Percentiles rank a stretch among this genome's conserved stretches.
Conservation (phyloP, 1,140 invertebrate species). For the Trachymyrmex septentrionalis region DNA sequence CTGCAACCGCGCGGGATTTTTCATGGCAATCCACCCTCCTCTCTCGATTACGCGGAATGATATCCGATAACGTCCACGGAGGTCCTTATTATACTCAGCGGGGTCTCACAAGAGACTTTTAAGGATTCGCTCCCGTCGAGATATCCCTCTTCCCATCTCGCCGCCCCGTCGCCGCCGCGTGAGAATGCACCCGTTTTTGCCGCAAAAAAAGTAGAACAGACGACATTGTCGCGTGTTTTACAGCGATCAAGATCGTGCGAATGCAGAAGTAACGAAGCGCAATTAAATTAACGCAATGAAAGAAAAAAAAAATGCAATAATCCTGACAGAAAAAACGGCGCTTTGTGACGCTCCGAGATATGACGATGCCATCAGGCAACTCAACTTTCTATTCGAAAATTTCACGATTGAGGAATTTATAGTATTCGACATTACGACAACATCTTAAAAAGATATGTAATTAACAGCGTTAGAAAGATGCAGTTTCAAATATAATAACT, state of each 20-base stretch:
- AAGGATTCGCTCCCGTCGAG: slow-evolving; percentile 73
- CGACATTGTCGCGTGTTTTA: slow-evolving; percentile 41
- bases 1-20: slow-evolving; percentile 71
- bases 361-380: not conserved
- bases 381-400: not conserved
- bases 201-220: slow-evolving; percentile 5
- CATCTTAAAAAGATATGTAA: not conserved
- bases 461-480: not conserved
- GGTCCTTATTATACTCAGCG: slow-evolving; percentile 78
- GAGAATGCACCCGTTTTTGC: slow-evolving; percentile 63
- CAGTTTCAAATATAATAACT: not conserved
- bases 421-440: too few species aligned
- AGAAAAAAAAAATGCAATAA: slow-evolving; percentile 9
- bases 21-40: slow-evolving; percentile 54
- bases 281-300: too few species aligned
- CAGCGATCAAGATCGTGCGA: slow-evolving; percentile 12
- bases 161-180: slow-evolving; percentile 31
- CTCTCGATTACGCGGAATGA: slow-evolving; percentile 55
- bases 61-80: slow-evolving; percentile 79
- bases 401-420: not conserved
- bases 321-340: not conserved
- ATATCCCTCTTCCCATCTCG: slow-evolving; percentile 58
- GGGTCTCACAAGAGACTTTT: slow-evolving; percentile 76
- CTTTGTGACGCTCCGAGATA: not conserved
- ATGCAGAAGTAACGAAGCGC: not conserved